Evolutionary conservation across 2,797 vertebrate genomes (phyloP), one percentile per base, ranked within the genome.

Genomic region (Enteromius anoplus): DNA sequence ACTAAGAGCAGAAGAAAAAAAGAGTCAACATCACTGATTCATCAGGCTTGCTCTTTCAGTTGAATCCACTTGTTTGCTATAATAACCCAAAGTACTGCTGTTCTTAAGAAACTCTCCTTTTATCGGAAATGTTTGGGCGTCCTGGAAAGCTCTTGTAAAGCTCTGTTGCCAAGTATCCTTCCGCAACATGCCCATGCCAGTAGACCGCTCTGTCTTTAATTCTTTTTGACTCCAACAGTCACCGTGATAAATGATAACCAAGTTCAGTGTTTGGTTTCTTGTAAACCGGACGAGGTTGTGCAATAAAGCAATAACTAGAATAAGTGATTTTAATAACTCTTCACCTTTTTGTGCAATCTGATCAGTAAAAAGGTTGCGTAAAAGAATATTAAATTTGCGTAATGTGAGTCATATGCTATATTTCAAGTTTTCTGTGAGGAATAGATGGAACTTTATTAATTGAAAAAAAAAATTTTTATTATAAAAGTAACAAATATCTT

Each of bases 21-120:
- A 69, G 40, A 51, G 17, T 10, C 17, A 34, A 73, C 10, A 47
- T 71, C 14, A 40, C 51, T n/a, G 17, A 72, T 71, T 72, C 12
- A 62, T 19, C 5, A 12, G 8, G 11, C 23, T 66, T 15, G 3
- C n/a, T 55, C 42, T 34, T 66, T 68, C 17, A 58, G 23, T 66
- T 60, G 17, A 75, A 75, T 66, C 2, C 2, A 55, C 60, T 42
- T 81, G 26, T 78, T 73, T 81, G 58, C 15, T n/a, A 73, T 26
- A 82, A 84, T 72, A 88, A 71, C 65, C 23, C 5, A 68, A 80
- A 55, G 64, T 71, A 55, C 49, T 51, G 17, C 17, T 7, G 65
- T 75, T 76, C 58, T 85, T 82, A 85, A 73, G 77, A 80, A 87
- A 85, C 81, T 85, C 37, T 77, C 55, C 66, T 69, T 81, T 87